Evolutionary conservation across 1,140 invertebrate species (phyloP).

Genomic region (Drosophila hydei): DNA sequence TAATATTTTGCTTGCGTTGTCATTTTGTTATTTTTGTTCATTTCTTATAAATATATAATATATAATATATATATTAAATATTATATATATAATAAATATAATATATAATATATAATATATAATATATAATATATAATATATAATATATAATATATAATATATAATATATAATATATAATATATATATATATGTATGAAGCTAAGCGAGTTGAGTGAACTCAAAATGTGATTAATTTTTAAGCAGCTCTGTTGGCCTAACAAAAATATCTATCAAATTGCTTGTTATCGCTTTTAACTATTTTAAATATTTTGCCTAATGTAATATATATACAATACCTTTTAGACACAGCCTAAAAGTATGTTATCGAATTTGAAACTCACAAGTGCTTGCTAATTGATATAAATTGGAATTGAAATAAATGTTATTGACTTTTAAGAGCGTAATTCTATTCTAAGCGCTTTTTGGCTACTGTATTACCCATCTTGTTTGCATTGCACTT

Average conservation of each 20-base stretch:
- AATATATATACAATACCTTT: background rate
- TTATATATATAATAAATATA: too few species aligned
- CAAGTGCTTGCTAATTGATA: background rate
- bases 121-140: too few species aligned
- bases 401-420: background rate
- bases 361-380: background rate
- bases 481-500: constrained; percentile 10
- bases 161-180: too few species aligned
- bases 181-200: too few species aligned
- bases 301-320: too few species aligned
- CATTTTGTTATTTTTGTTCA: background rate
- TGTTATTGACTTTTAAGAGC: constrained; percentile 1
- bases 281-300: background rate
- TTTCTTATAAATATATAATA: too few species aligned
- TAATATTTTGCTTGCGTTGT: background rate
- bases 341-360: constrained; percentile 10
- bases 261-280: background rate
- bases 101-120: too few species aligned
- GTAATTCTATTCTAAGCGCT: background rate
- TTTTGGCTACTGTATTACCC: background rate
- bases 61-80: too few species aligned
- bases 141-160: too few species aligned
- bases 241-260: background rate
- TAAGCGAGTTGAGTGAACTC: background rate
- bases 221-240: background rate